phyloP scores from a whole-genome alignment of 1,140 invertebrate species.

The Nomia melanderi region DNA sequence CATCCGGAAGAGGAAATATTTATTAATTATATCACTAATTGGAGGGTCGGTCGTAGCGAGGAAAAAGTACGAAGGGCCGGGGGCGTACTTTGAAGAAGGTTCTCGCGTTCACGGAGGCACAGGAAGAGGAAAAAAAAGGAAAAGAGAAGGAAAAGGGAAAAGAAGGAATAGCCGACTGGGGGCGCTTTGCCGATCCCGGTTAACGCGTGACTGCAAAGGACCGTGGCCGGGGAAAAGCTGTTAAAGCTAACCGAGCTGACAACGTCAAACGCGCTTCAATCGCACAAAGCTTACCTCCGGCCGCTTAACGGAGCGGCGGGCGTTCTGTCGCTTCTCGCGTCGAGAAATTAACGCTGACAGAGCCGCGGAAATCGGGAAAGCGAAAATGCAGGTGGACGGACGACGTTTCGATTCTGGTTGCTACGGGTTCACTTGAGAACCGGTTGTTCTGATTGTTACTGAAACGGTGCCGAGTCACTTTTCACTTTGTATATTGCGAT shows the following conservation, averaged over 20 bases:
- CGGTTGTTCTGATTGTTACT: no score
- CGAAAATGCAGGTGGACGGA: not conserved
- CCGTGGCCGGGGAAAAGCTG: conserved; percentile 7
- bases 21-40: conserved; percentile 69
- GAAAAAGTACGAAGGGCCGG: conserved; percentile 9
- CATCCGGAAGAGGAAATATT: conserved; percentile 58
- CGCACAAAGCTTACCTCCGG: conserved; percentile 14
- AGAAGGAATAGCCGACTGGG: conserved; percentile 7
- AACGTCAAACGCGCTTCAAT: conserved; percentile 39
- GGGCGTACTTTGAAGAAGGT: not conserved
- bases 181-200: conserved; percentile 21
- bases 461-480: no score
- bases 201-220: conserved; percentile 42
- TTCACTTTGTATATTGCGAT: no score
- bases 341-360: not conserved
- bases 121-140: not conserved
- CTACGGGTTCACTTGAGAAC: no score
- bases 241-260: conserved; percentile 19
- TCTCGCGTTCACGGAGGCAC: conserved; percentile 1
- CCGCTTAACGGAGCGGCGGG: not conserved
- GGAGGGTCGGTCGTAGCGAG: conserved; percentile 39
- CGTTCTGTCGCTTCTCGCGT: not conserved
- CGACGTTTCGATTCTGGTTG: not conserved
- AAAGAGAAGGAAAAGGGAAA: not conserved
- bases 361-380: not conserved